A percentile compares a stretch with the other conserved stretches of the same genome.
Conservation (phyloP, 2,113 vertebrate species). For the Petromus typicus region DNA sequence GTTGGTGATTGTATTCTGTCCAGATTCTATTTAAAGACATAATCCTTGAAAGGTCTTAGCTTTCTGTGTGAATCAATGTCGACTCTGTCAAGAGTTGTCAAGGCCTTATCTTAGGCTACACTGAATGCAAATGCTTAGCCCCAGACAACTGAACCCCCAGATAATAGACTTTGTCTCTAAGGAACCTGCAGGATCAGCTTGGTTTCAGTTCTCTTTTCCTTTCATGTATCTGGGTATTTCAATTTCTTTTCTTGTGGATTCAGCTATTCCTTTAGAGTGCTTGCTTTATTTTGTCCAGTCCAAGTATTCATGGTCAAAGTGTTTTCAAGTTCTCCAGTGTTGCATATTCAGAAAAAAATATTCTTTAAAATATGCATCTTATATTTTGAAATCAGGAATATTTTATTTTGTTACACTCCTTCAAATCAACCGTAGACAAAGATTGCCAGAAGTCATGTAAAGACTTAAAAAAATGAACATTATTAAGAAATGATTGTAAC, state of each 20-base stretch:
- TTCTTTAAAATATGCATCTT: background rate
- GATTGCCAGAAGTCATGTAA: background rate
- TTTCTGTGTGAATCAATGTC: background rate
- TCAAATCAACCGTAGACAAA: background rate
- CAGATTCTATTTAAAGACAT: background rate
- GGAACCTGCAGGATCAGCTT: slow-evolving; percentile 40
- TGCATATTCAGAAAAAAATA: slow-evolving; percentile 27
- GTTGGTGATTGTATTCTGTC: background rate
- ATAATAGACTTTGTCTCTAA: background rate
- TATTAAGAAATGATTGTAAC: background rate
- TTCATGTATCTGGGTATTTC: slow-evolving; percentile 65
- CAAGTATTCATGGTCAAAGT: slow-evolving; percentile 51
- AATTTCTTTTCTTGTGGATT: slow-evolving; percentile 73
- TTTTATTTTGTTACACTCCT: slow-evolving; percentile 40
- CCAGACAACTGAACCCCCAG: background rate
- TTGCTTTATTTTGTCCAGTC: slow-evolving; percentile 67
- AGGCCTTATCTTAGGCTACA: background rate
- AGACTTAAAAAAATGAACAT: background rate
- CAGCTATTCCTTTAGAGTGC: slow-evolving; percentile 73
- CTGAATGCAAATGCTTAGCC: background rate
- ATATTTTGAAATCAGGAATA: slow-evolving; percentile 38
- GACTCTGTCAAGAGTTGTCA: background rate
- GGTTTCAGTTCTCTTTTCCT: slow-evolving; percentile 80
- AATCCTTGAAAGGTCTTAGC: background rate
- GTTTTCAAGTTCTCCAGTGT: slow-evolving; percentile 69